Evolutionary conservation across 2,113 vertebrate species (phyloP).

Genomic region (Aepyceros melampus): DNA sequence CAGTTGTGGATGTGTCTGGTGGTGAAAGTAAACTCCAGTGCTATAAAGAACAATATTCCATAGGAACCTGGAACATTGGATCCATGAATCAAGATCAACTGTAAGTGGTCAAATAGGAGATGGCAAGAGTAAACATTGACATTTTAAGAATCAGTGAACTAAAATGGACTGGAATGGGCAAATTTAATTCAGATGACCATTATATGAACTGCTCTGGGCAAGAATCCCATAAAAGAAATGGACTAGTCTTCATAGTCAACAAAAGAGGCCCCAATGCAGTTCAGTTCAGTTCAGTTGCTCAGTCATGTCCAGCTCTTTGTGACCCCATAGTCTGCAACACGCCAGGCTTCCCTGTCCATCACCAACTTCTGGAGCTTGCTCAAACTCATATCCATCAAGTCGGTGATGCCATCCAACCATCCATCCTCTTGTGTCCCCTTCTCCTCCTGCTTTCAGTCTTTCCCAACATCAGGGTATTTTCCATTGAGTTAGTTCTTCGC

Average conservation of each 20-base stretch:
- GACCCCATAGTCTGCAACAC: neutral
- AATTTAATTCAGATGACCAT: neutral
- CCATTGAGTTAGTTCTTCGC: neutral
- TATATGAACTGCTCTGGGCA: neutral
- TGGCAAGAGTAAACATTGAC: neutral
- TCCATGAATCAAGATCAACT: neutral
- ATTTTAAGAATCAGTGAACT: neutral
- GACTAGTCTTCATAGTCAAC: neutral
- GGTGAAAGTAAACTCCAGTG: neutral
- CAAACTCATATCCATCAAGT: neutral
- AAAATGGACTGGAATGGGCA: neutral
- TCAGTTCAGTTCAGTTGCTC: neutral
- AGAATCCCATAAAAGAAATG: neutral
- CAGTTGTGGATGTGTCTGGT: neutral
- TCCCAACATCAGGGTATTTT: neutral
- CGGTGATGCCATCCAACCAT: neutral
- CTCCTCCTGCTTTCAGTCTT: neutral
- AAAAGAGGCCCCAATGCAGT: neutral
- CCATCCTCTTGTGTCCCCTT: neutral
- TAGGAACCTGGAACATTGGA: neutral
- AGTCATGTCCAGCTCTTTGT: neutral
- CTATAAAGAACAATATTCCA: neutral
- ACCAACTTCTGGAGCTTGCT: neutral
- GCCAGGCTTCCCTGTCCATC: neutral
- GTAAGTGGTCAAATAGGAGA: neutral